Conservation (phyloP, 2,113 vertebrate genomes). For the Excalfactoria chinensis region DNA sequence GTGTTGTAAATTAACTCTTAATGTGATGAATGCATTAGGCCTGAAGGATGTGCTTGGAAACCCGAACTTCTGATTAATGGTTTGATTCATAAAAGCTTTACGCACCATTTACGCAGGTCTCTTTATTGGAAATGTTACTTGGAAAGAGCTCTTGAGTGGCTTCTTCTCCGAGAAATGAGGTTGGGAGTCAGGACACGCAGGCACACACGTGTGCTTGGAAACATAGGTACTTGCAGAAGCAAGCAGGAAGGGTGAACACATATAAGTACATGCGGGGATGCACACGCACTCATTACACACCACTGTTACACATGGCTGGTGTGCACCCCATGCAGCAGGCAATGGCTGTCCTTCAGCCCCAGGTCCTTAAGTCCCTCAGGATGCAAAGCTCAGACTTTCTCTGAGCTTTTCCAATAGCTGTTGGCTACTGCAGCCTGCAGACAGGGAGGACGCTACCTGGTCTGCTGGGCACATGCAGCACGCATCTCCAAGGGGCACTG, state of each 20-base stretch:
- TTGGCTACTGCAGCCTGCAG: not conserved
- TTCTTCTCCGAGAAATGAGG: not conserved
- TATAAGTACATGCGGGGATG: not conserved
- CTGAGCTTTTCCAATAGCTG: not conserved
- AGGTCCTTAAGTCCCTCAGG: not conserved
- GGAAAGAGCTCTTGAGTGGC: constrained; percentile 50
- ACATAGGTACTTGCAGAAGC: not conserved
- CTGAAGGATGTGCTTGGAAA: constrained; percentile 64
- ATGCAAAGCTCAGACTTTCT: not conserved
- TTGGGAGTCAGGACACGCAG: not conserved
- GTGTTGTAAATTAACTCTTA: constrained; percentile 75
- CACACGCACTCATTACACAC: accelerated
- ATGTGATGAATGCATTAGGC: constrained; percentile 61
- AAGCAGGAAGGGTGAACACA: not conserved
- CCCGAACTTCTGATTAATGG: constrained; percentile 55
- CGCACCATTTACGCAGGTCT: constrained; percentile 21
- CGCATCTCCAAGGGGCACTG: not conserved
- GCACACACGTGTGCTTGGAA: not conserved
- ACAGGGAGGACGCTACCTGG: not conserved
- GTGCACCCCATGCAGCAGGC: not conserved
- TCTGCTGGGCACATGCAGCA: not conserved
- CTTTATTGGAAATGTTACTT: constrained; percentile 59
- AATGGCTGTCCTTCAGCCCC: accelerated
- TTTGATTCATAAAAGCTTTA: constrained; percentile 64
- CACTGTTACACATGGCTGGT: accelerated